phyloP scores from a whole-genome alignment of 2,797 vertebrate genomes.

The Myotis daubentonii region DNA sequence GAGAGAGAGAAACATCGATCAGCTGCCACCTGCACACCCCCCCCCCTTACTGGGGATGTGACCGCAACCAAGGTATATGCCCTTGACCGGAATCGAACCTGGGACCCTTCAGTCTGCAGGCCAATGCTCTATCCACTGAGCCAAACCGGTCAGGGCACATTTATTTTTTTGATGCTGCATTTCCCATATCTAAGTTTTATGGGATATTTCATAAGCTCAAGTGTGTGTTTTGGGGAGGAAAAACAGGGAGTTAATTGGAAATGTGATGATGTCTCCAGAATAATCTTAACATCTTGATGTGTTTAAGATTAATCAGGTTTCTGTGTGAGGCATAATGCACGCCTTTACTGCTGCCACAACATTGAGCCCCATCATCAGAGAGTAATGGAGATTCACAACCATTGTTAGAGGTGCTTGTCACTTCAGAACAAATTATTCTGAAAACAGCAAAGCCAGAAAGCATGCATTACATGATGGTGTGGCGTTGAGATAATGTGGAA shows the following conservation, averaged over 20 bases:
- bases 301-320: not conserved
- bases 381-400: not conserved
- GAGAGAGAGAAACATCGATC: no score
- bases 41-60: no score
- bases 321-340: not conserved
- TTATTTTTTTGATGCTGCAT: not conserved
- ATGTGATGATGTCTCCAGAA: not conserved
- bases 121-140: no score
- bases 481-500: not conserved
- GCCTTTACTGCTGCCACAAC: not conserved
- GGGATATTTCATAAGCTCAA: not conserved
- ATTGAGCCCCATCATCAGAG: not conserved
- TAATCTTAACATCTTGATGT: not conserved
- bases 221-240: not conserved
- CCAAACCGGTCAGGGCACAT: no score
- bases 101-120: no score
- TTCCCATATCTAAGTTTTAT: not conserved
- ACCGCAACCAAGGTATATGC: no score
- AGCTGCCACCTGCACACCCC: no score
- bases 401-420: not conserved
- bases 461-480: not conserved
- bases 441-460: conserved; percentile 1
- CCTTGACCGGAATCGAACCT: no score
- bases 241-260: not conserved
- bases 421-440: not conserved